Evolutionary conservation across 1,140 invertebrate genomes (phyloP).

Genomic region (Drosophila tristis): DNA sequence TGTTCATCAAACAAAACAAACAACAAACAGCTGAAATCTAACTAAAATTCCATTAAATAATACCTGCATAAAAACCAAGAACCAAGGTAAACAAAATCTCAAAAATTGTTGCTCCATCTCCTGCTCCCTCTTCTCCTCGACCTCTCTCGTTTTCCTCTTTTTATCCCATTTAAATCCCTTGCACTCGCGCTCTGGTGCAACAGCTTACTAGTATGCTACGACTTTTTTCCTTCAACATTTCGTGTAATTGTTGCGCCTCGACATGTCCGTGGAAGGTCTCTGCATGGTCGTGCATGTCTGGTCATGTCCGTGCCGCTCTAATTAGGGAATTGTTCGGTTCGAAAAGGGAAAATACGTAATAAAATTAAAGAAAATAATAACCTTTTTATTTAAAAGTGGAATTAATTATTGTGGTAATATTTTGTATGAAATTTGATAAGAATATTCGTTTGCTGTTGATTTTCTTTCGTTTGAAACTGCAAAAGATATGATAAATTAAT

Average conservation of each 20-base stretch:
- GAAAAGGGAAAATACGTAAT: not conserved
- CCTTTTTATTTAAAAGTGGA: not conserved
- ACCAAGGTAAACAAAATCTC: slow-evolving; percentile 42
- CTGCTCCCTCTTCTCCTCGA: not conserved
- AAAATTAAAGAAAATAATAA: slow-evolving; percentile 1
- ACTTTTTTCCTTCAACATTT: slow-evolving; percentile 44
- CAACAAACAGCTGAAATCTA: slow-evolving; percentile 6
- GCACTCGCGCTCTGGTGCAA: slow-evolving; percentile 57
- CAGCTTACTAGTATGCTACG: slow-evolving; percentile 72
- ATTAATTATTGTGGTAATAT: too few relatives aligned
- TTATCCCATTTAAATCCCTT: slow-evolving; percentile 15
- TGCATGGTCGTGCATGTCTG: not conserved
- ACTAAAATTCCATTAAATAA: slow-evolving; percentile 36
- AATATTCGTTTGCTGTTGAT: too few relatives aligned
- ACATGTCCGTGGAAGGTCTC: not conserved
- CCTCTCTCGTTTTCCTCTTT: slow-evolving; percentile 10
- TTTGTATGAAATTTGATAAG: too few relatives aligned
- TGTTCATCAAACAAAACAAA: slow-evolving; percentile 63
- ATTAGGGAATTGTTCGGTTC: slow-evolving; percentile 2
- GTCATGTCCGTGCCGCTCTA: not conserved
- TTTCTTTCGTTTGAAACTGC: too few relatives aligned
- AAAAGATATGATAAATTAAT: too few relatives aligned
- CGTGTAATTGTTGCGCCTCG: slow-evolving; percentile 42
- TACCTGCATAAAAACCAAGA: slow-evolving; percentile 48
- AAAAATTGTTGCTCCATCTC: slow-evolving; percentile 44